A percentile compares a stretch with the other conserved stretches of the same genome.
These are phyloP conservation scores for Proterorhinus semilunaris DNA, from an alignment of 2,113 vertebrate species.

Conservation along the genomic window DNA sequence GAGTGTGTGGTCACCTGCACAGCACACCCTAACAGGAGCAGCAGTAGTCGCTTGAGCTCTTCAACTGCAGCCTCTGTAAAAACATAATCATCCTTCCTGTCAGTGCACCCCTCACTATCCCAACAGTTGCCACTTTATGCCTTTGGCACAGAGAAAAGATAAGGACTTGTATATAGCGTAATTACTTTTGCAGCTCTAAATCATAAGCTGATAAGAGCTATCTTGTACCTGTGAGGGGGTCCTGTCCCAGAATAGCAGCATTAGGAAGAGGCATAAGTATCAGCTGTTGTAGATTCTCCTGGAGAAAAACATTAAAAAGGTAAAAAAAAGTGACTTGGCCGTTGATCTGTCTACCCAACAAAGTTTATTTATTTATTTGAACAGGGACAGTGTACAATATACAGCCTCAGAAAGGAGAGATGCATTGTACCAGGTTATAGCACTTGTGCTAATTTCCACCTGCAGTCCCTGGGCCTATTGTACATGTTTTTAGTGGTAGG, in stretches of 20 bases:
- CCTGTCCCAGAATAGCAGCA: slow-evolving; percentile 80
- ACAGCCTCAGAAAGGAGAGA: too few relatives aligned
- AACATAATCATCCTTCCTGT: slow-evolving; percentile 44
- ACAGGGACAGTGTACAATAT: too few relatives aligned
- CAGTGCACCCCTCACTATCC: slow-evolving; percentile 36
- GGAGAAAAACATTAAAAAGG: slow-evolving; percentile 25
- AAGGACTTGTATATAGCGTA: slow-evolving; percentile 46
- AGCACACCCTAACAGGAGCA: slow-evolving; percentile 84
- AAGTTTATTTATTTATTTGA: too few relatives aligned
- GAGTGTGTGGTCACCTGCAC: slow-evolving; percentile 80
- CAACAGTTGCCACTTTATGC: slow-evolving; percentile 55
- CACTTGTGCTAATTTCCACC: too few relatives aligned
- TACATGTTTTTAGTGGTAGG: too few relatives aligned
- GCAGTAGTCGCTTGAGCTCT: slow-evolving; percentile 80
- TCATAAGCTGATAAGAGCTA: slow-evolving; percentile 47
- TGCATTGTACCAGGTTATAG: too few relatives aligned
- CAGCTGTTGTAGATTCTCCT: slow-evolving; percentile 88
- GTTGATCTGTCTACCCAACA: slow-evolving; percentile 20
- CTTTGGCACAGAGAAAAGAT: slow-evolving; percentile 51
- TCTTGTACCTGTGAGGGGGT: slow-evolving; percentile 85
- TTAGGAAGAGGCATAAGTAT: slow-evolving; percentile 85
- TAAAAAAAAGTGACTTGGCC: background rate
- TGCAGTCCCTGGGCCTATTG: too few relatives aligned
- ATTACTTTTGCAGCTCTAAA: slow-evolving; percentile 47
- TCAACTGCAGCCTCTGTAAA: slow-evolving; percentile 80